Conservation (phyloP, 1,140 invertebrate genomes). For the Homalodisca vitripennis region DNA sequence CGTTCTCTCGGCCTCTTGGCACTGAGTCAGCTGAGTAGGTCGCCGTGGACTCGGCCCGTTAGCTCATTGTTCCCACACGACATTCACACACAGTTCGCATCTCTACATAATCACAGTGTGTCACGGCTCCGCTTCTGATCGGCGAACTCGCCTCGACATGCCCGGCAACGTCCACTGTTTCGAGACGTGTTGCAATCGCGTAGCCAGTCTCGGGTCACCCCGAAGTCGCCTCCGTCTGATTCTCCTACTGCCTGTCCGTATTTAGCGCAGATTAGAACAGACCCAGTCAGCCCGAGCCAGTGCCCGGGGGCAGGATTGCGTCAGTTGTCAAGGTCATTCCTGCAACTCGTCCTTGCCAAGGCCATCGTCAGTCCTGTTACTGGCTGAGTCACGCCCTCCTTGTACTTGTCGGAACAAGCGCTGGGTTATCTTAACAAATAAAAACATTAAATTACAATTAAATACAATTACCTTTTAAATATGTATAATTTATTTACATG, state of each 20-base stretch:
- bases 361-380: too few species aligned
- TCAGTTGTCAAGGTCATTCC: not conserved
- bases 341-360: constrained; percentile 13
- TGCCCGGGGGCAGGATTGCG: not conserved
- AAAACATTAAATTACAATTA: not conserved
- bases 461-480: not conserved
- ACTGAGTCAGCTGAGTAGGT: not conserved
- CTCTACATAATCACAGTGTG: too few species aligned
- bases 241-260: not conserved
- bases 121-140: not conserved
- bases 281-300: not conserved
- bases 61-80: not conserved
- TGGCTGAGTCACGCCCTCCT: not conserved
- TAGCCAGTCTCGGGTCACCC: not conserved
- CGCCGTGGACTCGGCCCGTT: not conserved
- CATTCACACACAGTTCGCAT: not conserved
- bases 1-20: too few species aligned
- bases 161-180: not conserved
- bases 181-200: not conserved
- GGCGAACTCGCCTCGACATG: not conserved
- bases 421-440: not conserved
- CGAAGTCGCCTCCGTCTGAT: not conserved
- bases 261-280: not conserved
- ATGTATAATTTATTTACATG: not conserved
- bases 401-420: not conserved